Percentiles rank a stretch among this genome's conserved stretches.
Evolutionary conservation across 2,888 invertebrate genomes (phyloP).

Genomic region (Tryphoninae sp.): DNA sequence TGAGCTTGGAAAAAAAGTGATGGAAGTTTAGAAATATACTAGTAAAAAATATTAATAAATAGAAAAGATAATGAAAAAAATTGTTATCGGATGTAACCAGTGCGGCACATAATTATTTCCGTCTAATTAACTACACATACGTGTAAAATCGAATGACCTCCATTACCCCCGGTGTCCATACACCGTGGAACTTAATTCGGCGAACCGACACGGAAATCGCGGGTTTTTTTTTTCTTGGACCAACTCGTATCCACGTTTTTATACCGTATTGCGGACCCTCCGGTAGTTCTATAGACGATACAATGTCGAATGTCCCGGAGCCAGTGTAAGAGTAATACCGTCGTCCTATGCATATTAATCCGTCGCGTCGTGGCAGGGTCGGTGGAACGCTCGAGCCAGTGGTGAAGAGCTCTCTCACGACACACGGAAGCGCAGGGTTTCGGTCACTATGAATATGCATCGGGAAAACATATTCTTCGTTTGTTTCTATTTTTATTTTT

Average conservation of each 20-base stretch:
- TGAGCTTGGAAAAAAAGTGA: too few species aligned
- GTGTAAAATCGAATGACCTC: too few species aligned
- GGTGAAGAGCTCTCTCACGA: constrained; percentile 43
- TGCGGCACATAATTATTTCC: too few species aligned
- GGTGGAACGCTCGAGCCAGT: constrained; percentile 41
- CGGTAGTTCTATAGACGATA: constrained; percentile 38
- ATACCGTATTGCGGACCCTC: constrained; percentile 28
- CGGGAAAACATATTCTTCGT: constrained; percentile 69
- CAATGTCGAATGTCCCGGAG: constrained; percentile 62
- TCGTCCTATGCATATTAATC: constrained; percentile 78
- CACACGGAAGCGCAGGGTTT: constrained; percentile 62
- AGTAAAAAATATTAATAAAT: too few species aligned
- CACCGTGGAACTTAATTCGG: too few species aligned
- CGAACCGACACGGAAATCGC: too few species aligned
- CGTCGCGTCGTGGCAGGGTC: constrained; percentile 68
- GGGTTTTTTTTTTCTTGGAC: not conserved
- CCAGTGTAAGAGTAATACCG: constrained; percentile 68
- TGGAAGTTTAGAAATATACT: too few species aligned
- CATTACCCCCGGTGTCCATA: too few species aligned
- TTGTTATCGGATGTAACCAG: too few species aligned
- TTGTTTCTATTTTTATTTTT: constrained; percentile 31
- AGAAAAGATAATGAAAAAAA: too few species aligned
- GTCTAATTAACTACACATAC: too few species aligned
- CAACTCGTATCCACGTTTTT: not conserved
- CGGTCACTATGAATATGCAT: constrained; percentile 74